phyloP scores from a whole-genome alignment of 2,888 invertebrate genomes.

The Sericinus montela region DNA sequence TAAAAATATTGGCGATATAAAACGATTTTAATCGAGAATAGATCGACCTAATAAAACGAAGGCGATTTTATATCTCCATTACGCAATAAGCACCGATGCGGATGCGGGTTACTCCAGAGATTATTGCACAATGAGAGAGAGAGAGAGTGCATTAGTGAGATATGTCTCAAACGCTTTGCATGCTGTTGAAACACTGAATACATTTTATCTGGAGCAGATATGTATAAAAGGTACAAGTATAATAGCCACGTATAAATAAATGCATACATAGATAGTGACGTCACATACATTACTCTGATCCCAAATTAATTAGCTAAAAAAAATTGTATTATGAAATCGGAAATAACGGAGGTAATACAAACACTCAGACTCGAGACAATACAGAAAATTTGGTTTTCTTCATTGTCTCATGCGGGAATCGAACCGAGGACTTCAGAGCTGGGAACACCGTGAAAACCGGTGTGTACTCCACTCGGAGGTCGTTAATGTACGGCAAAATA shows the following conservation, averaged over 20 bases:
- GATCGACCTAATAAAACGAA: slow-evolving; percentile 67
- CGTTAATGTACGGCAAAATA: no score
- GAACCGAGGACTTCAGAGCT: no score
- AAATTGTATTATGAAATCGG: no score
- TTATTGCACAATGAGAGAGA: slow-evolving; percentile 47
- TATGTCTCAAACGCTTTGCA: neutral
- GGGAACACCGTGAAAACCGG: no score
- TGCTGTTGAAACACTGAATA: neutral
- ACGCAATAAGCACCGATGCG: slow-evolving; percentile 43
- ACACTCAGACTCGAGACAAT: no score
- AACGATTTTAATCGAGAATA: slow-evolving; percentile 55
- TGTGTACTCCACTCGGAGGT: no score
- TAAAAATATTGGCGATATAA: slow-evolving; percentile 3
- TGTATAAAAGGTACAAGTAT: neutral
- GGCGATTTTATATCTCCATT: slow-evolving; percentile 43
- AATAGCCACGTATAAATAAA: neutral
- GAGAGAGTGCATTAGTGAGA: slow-evolving; percentile 23
- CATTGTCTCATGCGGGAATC: no score
- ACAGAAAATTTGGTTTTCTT: no score
- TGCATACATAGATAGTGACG: no score
- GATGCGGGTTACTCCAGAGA: slow-evolving; percentile 44
- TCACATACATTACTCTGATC: no score
- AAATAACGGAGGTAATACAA: no score
- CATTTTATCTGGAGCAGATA: neutral
- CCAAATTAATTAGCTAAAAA: no score